These are phyloP conservation scores for Andrena camellia DNA, from an alignment of 2,888 invertebrate species.

Conservation along the genomic window DNA sequence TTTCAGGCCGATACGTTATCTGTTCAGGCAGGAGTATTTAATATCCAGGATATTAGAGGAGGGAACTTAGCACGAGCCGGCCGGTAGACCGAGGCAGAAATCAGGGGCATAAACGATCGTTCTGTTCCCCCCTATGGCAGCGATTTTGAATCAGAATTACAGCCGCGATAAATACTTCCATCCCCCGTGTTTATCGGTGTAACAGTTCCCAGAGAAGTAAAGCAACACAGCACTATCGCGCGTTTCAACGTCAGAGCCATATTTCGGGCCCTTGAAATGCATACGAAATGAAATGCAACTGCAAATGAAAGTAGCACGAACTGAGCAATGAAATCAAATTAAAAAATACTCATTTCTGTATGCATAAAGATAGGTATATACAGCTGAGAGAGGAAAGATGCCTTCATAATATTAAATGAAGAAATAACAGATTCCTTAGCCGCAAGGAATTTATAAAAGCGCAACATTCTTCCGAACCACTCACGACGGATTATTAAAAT, in stretches of 20 bases:
- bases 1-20: constrained; percentile 71
- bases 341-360: too few relatives aligned
- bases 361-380: too few relatives aligned
- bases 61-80: constrained; percentile 43
- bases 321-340: too few relatives aligned
- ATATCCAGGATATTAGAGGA: constrained; percentile 70
- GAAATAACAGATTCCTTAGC: background rate
- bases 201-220: background rate
- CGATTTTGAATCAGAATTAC: constrained; percentile 55
- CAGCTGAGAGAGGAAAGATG: too few relatives aligned
- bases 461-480: background rate
- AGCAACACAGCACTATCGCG: too few relatives aligned
- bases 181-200: background rate
- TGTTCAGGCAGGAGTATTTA: constrained; percentile 67
- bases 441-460: background rate
- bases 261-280: too few relatives aligned
- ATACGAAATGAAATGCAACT: too few relatives aligned
- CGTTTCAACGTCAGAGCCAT: too few relatives aligned
- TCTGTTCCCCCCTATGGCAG: constrained; percentile 40
- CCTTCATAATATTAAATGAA: too few relatives aligned
- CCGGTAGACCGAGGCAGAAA: constrained; percentile 42
- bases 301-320: too few relatives aligned
- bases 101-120: constrained; percentile 58
- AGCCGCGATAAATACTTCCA: constrained; percentile 10
- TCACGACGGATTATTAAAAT: constrained; percentile 12